Conservation (phyloP, 2,113 vertebrate genomes). For the Bothrops jararaca region DNA sequence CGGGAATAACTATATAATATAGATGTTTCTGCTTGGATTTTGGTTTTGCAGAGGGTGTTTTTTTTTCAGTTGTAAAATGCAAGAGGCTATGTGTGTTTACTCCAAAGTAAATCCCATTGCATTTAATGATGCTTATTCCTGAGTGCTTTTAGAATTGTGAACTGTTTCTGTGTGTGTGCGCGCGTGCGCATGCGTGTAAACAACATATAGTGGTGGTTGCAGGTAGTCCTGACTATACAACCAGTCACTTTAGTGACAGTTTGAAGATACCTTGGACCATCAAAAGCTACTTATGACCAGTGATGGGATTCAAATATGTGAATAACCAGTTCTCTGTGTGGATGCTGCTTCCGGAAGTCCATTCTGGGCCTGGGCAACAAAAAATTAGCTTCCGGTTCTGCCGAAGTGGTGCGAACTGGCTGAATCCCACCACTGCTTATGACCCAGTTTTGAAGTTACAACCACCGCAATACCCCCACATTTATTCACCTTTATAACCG, state of each 20-base stretch:
- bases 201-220: conserved; percentile 56
- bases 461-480: not conserved
- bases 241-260: not conserved
- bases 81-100: not conserved
- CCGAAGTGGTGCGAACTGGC: too few relatives aligned
- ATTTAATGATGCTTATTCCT: not conserved
- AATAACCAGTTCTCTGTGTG: too few relatives aligned
- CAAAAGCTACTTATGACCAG: not conserved
- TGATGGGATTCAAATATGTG: too few relatives aligned
- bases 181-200: conserved; percentile 42
- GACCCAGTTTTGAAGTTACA: not conserved
- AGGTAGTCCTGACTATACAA: too few relatives aligned
- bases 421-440: not conserved
- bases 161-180: conserved; percentile 63
- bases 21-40: conserved; percentile 49
- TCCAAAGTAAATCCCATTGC: not conserved
- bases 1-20: conserved; percentile 67
- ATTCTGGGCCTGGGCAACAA: too few relatives aligned
- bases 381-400: too few relatives aligned
- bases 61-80: conserved; percentile 48
- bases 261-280: not conserved
- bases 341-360: too few relatives aligned
- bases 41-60: conserved; percentile 69
- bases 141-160: not conserved
- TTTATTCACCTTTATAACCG: too few relatives aligned